Base-by-base conservation (phyloP, 2,888 invertebrate genomes). In the Rhodophaea formosa region DNA sequence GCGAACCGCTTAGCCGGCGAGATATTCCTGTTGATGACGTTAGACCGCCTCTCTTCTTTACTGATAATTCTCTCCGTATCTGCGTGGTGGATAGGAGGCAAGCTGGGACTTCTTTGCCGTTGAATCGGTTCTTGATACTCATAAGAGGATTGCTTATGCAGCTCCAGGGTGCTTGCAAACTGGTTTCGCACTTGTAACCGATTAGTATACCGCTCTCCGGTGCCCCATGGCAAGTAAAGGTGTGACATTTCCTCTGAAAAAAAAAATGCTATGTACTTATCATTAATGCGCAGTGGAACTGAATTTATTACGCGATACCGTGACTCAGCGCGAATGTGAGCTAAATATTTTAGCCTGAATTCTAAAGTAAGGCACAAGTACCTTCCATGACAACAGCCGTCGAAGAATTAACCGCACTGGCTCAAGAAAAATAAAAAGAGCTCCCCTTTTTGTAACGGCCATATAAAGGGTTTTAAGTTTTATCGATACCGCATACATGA, bases 201-300 rank as follows among this genome's bases (percentile, higher is more conserved):
- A 66, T 86, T 87, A 10, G 84, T 82, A 68, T 87, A 87, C 57
- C 88, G 78, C 65, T 89, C 88, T 43, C 89, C 93, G 53, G 93
- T 84, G 58, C 95, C 95, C 95, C 96, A 97, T 59, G 96, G 96
- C 74, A 95, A 93, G 73, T 94, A 94, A 72, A 96, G 92, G 66
- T 94, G 94, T 67, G 95, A 95, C 88, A 96, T 93, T 92, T 97
- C 96, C 89, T 96, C 97, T 97, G 89, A 53, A 92, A 93, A 67
- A 60, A 68, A 68, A 67, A 62, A 46, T 8, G 8, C n/a, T n/a
- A 15, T 8, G 3, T 10, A 17, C 12, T 10, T 52, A 56, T 55
- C 7, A 12, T 44, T 15, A 29, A 44, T 45, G 17, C 10, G 39
- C n/a, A 39, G 42, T 42, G 7, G 8, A 32, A 39, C 39, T 39